Evolutionary conservation across 2,888 invertebrate genomes (phyloP).

Genomic region (Strigamia crassipes): DNA sequence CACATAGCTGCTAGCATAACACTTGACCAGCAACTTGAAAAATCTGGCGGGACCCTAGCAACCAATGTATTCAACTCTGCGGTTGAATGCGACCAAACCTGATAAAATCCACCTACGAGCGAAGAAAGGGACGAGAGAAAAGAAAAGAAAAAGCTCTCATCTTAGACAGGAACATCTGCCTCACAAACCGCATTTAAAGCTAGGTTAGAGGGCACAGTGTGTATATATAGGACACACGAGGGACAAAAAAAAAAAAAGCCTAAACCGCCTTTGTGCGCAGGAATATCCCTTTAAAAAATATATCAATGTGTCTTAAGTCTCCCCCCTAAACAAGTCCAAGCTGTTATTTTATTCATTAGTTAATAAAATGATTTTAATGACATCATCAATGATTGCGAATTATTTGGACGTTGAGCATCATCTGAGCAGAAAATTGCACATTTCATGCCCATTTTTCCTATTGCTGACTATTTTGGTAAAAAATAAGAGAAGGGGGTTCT

Average conservation of each 20-base stretch:
- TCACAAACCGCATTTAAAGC: conserved; percentile 12
- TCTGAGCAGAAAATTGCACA: conserved; percentile 40
- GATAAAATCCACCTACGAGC: not conserved
- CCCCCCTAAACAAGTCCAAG: conserved; percentile 26
- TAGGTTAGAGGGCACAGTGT: not conserved
- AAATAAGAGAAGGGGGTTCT: not conserved
- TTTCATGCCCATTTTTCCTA: conserved; percentile 27
- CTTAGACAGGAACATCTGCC: conserved; percentile 36
- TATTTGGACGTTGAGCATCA: conserved; percentile 21
- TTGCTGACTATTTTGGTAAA: conserved; percentile 1
- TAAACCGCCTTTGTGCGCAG: not conserved
- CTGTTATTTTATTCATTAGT: not conserved
- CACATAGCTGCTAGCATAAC: conserved; percentile 38
- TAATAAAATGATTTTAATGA: no score
- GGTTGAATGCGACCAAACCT: not conserved
- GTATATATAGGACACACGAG: conserved; percentile 14
- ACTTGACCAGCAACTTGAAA: conserved; percentile 37
- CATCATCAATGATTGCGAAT: conserved; percentile 42
- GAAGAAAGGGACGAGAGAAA: not conserved
- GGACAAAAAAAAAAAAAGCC: not conserved
- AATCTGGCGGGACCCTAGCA: conserved; percentile 28
- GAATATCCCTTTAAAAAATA: conserved; percentile 28
- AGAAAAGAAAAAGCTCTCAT: conserved; percentile 18
- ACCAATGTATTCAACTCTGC: conserved; percentile 10
- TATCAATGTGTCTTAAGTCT: not conserved